These are phyloP conservation scores for Callopanchax toddi DNA, from an alignment of 2,113 vertebrate species.

Conservation along the genomic window DNA sequence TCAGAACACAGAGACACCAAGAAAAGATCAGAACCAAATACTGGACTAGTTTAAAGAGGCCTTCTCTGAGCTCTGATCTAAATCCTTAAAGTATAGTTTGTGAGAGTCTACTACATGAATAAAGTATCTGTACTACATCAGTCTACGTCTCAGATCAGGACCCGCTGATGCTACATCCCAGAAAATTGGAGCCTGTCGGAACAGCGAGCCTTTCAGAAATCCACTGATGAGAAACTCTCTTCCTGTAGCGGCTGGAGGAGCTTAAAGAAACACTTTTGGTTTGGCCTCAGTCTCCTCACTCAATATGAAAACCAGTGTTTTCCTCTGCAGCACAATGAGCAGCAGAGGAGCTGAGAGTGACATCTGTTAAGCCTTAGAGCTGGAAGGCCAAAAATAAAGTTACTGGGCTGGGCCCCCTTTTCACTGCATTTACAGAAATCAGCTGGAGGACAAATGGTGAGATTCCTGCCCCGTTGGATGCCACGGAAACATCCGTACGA, in stretches of 20 bases:
- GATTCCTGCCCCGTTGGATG: constrained; percentile 62
- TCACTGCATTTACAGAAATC: constrained; percentile 71
- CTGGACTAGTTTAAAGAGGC: no score
- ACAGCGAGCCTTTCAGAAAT: not conserved
- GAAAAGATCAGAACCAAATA: no score
- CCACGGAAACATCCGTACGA: constrained; percentile 20
- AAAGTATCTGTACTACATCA: no score
- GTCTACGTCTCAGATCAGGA: not conserved
- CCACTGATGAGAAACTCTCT: not conserved
- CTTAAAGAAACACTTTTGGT: constrained; percentile 6
- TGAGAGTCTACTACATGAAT: no score
- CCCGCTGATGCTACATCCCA: not conserved
- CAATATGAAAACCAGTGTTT: constrained; percentile 24
- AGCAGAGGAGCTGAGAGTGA: constrained; percentile 57
- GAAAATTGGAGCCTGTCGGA: not conserved
- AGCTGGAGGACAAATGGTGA: constrained; percentile 78
- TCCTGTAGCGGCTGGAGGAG: constrained; percentile 3
- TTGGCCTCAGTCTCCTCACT: not conserved
- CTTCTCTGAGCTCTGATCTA: no score
- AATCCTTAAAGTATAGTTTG: no score
- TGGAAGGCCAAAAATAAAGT: constrained; percentile 77
- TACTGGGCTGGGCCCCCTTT: constrained; percentile 57
- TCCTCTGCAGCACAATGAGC: constrained; percentile 25
- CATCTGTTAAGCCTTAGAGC: constrained; percentile 77
- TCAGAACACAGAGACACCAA: no score